Percentiles rank a stretch among this genome's conserved stretches.
phyloP scores from a whole-genome alignment of 2,888 invertebrate species.

The Brassicogethes aeneus region DNA sequence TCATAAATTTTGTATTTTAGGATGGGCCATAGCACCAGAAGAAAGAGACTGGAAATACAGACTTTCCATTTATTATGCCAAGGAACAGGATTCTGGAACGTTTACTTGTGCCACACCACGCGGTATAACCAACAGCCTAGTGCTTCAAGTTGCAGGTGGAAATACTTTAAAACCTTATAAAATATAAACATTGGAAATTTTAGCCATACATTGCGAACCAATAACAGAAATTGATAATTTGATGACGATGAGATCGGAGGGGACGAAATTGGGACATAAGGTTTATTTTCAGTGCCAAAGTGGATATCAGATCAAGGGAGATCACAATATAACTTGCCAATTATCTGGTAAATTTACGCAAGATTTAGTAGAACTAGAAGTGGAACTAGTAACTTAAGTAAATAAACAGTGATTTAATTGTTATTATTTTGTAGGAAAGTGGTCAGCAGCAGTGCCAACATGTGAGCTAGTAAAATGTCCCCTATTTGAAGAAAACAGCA shows the following conservation, averaged over 20 bases:
- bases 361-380: no score
- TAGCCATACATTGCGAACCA: conserved; percentile 56
- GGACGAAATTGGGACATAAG: conserved; percentile 67
- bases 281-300: conserved; percentile 71
- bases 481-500: conserved; percentile 53
- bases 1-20: conserved; percentile 36
- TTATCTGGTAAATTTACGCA: conserved; percentile 66
- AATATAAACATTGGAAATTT: conserved; percentile 7
- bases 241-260: conserved; percentile 64
- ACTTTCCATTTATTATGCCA: conserved; percentile 71
- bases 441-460: conserved; percentile 65
- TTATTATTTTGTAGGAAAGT: no score
- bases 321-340: conserved; percentile 71
- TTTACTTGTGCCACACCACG: conserved; percentile 78
- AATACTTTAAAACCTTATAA: conserved; percentile 2
- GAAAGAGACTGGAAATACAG: conserved; percentile 76
- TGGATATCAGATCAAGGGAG: conserved; percentile 71
- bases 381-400: no score
- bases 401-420: not conserved
- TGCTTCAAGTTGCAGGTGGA: conserved; percentile 70
- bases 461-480: conserved; percentile 77
- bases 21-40: conserved; percentile 63
- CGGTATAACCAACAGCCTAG: conserved; percentile 68
- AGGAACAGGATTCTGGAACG: conserved; percentile 72
- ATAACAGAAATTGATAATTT: conserved; percentile 52